Conservation (phyloP, 2,888 invertebrate genomes). For the Elegia similella region DNA sequence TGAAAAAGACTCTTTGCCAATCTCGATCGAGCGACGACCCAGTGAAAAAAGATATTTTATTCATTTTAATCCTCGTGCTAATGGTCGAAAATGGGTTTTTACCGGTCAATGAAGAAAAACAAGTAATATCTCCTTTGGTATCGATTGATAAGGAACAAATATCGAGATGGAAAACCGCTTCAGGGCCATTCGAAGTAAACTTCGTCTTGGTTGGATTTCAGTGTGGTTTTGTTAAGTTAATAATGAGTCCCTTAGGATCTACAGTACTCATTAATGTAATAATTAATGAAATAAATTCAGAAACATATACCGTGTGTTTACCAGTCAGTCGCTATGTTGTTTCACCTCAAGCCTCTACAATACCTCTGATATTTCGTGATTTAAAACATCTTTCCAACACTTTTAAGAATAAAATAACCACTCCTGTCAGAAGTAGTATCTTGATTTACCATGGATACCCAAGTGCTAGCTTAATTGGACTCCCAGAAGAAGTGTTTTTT, state of each 20-base stretch:
- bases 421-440: conserved; percentile 80
- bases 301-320: conserved; percentile 67
- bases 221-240: conserved; percentile 49
- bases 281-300: conserved; percentile 50
- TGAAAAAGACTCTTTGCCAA: conserved; percentile 41
- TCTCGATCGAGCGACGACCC: conserved; percentile 50
- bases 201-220: conserved; percentile 54
- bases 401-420: conserved; percentile 78
- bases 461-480: conserved; percentile 67
- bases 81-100: conserved; percentile 68
- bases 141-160: conserved; percentile 40
- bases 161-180: conserved; percentile 44
- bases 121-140: conserved; percentile 32
- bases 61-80: conserved; percentile 54
- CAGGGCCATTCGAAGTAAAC: conserved; percentile 50
- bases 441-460: conserved; percentile 68
- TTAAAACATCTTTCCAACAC: conserved; percentile 69
- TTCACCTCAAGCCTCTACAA: conserved; percentile 53
- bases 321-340: conserved; percentile 64
- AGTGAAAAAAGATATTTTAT: conserved; percentile 60
- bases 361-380: conserved; percentile 63
- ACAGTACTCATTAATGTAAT: conserved; percentile 59
- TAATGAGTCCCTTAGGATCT: conserved; percentile 59
- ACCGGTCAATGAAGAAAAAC: conserved; percentile 38
- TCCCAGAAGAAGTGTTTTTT: conserved; percentile 66